Conservation (phyloP, 2,113 vertebrate genomes). For the Pedetes capensis region DNA sequence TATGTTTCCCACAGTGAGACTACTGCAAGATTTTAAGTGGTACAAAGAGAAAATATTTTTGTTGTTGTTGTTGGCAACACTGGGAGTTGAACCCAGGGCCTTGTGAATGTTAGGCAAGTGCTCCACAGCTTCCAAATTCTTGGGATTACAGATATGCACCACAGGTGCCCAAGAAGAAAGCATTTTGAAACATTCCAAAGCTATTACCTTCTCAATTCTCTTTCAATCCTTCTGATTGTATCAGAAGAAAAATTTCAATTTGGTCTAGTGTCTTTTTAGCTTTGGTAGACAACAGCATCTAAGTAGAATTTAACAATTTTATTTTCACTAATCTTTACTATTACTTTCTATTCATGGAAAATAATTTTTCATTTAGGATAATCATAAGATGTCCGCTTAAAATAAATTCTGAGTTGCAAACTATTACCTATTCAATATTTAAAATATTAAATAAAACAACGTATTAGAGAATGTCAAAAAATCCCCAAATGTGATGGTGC, state of each 20-base stretch:
- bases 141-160: no score
- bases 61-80: no score
- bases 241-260: constrained; percentile 1
- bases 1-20: not conserved
- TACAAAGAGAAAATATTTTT: not conserved
- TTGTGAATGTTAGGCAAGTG: no score
- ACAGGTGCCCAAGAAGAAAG: no score
- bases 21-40: not conserved
- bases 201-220: not conserved
- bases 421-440: constrained; percentile 16
- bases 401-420: not conserved
- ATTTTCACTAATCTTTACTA: constrained; percentile 14
- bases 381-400: not conserved
- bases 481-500: no score
- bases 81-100: no score
- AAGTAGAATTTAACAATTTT: constrained; percentile 13
- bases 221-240: no score
- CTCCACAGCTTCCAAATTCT: no score
- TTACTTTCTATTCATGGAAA: constrained; percentile 24
- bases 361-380: constrained; percentile 20
- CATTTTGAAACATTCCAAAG: constrained; percentile 22
- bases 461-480: constrained; percentile 19
- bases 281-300: not conserved
- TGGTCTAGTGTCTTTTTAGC: not conserved
- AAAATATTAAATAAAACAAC: constrained; percentile 11